Base-by-base conservation (phyloP, 2,797 vertebrate genomes). In the Karalla daura region DNA sequence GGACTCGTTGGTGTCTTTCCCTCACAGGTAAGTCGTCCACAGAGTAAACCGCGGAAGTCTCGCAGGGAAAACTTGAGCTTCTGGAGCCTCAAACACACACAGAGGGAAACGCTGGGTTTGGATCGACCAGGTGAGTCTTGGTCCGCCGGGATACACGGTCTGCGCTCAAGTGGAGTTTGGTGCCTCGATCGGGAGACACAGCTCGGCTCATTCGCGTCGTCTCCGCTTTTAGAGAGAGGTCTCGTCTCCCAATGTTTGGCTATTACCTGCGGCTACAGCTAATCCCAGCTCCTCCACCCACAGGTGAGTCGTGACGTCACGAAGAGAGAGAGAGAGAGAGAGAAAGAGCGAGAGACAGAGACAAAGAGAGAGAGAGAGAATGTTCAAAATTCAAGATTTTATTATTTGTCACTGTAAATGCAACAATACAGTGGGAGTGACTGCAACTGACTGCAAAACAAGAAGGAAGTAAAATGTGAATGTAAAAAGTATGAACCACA, bases 191-290 rank as follows among this genome's bases (percentile, higher is more conserved):
- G 39, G 0, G 3, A 39, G 15, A 54, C 20, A 0, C 58, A 0
- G 12, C 28, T 25, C 28, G 0, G 27, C 28, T 74, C 75, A 46
- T 71, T 61, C 33, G 54, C 0, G 30, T 70, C 69, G 54, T 62
- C 45, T 58, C 23, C 17, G 54, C 37, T 66, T 7, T 25, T 46
- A 5, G 44, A 61, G 47, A 18, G 40, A 15, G 27, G 15, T 63
- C 50, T 47, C 32, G 49, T 53, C 68, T 77, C 61, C 81, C 78
- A 73, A 46, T 88, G 84, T 86, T 86, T 86, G 87, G 76, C 86
- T 87, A 74, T 88, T 88, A 94, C 91, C 93, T 93, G 92, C 87
- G 88, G 91, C 91, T 93, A 91, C 91, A 85, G 91, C 93, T 92
- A 88, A 87, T 85, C 69, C 81, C 71, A 56, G 78, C 78, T 69